phyloP scores from a whole-genome alignment of 2,888 invertebrate species.

The Drosophila longiperda region DNA sequence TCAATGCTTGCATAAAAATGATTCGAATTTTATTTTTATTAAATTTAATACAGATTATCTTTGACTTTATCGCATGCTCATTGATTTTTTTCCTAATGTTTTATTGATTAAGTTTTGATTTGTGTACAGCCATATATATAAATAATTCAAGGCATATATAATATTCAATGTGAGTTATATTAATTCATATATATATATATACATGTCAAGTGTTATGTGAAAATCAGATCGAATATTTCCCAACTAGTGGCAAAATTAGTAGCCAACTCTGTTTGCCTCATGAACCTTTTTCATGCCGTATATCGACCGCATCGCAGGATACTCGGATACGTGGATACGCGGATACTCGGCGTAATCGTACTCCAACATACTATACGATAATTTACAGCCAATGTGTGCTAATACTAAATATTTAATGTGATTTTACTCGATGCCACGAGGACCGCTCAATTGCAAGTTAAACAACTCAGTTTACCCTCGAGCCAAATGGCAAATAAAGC shows the following conservation, averaged over 20 bases:
- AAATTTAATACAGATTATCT: neutral
- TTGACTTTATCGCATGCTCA: neutral
- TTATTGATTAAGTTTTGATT: neutral
- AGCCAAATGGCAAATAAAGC: slow-evolving; percentile 47
- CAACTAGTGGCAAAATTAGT: neutral
- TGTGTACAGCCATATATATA: neutral
- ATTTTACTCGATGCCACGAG: slow-evolving; percentile 33
- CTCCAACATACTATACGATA: slow-evolving; percentile 16
- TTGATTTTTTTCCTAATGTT: neutral
- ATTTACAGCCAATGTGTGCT: slow-evolving; percentile 39
- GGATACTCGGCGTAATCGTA: slow-evolving; percentile 1
- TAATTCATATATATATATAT: too few species aligned
- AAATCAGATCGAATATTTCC: neutral
- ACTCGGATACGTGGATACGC: neutral
- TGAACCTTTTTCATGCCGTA: neutral
- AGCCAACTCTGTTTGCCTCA: neutral
- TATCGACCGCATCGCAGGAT: slow-evolving; percentile 15
- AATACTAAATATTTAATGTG: slow-evolving; percentile 54
- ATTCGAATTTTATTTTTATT: neutral
- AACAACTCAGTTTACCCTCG: slow-evolving; percentile 70
- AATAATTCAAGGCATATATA: neutral
- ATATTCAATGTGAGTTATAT: neutral
- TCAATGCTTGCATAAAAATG: neutral
- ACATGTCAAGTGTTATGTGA: neutral
- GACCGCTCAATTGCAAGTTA: slow-evolving; percentile 64